phyloP scores from a whole-genome alignment of 2,797 vertebrate genomes.

The Danio jaintianensis region DNA sequence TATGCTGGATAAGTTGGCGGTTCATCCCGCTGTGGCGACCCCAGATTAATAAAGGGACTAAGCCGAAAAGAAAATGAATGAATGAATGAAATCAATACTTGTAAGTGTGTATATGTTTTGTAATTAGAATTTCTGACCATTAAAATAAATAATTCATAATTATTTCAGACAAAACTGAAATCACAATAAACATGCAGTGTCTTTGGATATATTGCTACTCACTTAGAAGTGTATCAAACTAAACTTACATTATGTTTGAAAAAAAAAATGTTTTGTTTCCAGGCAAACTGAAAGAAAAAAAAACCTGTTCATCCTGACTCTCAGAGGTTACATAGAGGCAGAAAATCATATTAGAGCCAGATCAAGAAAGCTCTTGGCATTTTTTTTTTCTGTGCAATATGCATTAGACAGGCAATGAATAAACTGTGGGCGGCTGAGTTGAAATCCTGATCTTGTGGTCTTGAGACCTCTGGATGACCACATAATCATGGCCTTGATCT shows the following conservation, averaged over 20 bases:
- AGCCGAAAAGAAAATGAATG: no score
- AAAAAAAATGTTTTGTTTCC: neutral
- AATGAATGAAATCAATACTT: no score
- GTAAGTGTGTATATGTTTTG: no score
- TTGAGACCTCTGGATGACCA: slow-evolving; percentile 24
- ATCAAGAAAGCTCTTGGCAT: slow-evolving; percentile 8
- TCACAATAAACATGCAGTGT: neutral
- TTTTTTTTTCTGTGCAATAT: slow-evolving; percentile 2
- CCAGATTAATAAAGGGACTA: no score
- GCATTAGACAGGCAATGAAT: slow-evolving; percentile 12
- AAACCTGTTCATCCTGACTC: slow-evolving; percentile 23
- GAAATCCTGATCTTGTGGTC: slow-evolving; percentile 27
- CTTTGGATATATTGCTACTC: neutral
- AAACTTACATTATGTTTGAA: neutral
- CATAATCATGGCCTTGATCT: slow-evolving; percentile 15
- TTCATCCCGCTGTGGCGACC: no score
- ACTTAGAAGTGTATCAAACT: neutral
- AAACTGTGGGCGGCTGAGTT: slow-evolving; percentile 17
- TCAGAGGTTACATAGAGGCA: slow-evolving; percentile 7
- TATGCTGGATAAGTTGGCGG: no score
- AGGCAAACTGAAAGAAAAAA: neutral
- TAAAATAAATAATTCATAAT: no score
- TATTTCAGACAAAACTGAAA: neutral
- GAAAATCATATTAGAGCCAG: slow-evolving; percentile 5
- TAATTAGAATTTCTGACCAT: no score